Evolutionary conservation across 1,140 invertebrate species (phyloP).

Genomic region (Leptoteleia sp.): DNA sequence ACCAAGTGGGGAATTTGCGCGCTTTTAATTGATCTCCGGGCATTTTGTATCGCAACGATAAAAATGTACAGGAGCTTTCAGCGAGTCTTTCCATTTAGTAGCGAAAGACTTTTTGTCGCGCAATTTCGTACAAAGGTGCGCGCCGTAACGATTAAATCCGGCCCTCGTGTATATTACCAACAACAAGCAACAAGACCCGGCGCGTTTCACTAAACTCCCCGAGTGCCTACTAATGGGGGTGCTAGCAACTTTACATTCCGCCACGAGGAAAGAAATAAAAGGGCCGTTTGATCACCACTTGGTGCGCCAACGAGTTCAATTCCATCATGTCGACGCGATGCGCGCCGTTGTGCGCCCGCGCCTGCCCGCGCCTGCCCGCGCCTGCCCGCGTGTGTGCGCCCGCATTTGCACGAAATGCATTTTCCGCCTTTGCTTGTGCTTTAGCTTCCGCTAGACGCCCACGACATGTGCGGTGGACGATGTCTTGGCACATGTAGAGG

Average conservation of each 20-base stretch:
- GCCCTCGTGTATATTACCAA: conserved; percentile 25
- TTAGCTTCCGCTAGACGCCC: neutral
- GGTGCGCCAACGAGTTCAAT: conserved; percentile 31
- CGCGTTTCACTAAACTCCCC: conserved; percentile 44
- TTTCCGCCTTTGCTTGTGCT: neutral
- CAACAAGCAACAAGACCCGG: conserved; percentile 47
- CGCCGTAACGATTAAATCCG: conserved; percentile 51
- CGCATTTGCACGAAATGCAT: neutral
- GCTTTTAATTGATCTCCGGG: conserved; percentile 10
- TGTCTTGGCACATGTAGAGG: conserved; percentile 28
- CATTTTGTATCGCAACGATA: conserved; percentile 24
- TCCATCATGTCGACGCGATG: conserved; percentile 22
- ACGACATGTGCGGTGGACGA: conserved; percentile 21
- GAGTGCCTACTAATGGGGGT: conserved; percentile 59
- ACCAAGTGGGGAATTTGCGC: too few species aligned
- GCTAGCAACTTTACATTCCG: conserved; percentile 56
- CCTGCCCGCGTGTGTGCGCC: neutral
- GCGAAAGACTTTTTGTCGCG: conserved; percentile 34
- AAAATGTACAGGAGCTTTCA: conserved; percentile 48
- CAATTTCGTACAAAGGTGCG: conserved; percentile 3
- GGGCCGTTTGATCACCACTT: conserved; percentile 58
- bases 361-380: neutral
- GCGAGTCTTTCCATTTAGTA: conserved; percentile 35
- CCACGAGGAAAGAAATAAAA: conserved; percentile 51
- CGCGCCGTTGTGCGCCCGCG: neutral